Evolutionary conservation across 1,140 invertebrate species (phyloP), one percentile per base, ranked within the genome.

Genomic region (Drosophila pectinifera): DNA sequence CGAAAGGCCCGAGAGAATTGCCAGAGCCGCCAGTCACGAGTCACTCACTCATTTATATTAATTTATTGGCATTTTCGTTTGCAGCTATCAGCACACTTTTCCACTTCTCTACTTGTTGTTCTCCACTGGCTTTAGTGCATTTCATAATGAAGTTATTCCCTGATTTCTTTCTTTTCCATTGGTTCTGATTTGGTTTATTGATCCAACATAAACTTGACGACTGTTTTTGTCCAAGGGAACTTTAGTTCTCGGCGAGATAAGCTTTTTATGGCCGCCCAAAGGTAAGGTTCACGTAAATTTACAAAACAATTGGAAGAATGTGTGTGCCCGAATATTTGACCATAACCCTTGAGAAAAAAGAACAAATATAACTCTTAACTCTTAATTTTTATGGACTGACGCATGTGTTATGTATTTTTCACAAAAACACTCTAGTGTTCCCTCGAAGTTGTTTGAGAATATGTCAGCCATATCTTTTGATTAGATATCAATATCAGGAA

Each of bases 31-130:
- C 39, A 80, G 82, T 85, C 82, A 85, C 82, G 82, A 85, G 82
- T 83, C 75, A 78, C 75, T 83, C 75, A 78, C 75, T 88, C 83
- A 83, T 83, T 86, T 88, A 83, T 83, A 88, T 88, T 88, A 88
- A 88, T 86, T 86, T 88, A 86, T 86, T 86, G 83, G 76, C 84
- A 79, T 83, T 86, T 51, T 78, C 45, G 64, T 63, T 79, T 57
- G 46, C 46, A 84, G 62, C 77, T 84, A 85, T 85, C 82, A 81
- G 73, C 46, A 36, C 41, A 73, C 45, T 57, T 39, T 56, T 70
- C 49, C 55, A 38, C 41, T 42, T 65, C 42, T 67, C 62, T 43
- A 64, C 65, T 79, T 73, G 45, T 68, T 58, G 22, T 38, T 56
- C 45, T 28, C 51, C 55, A 16, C n/a, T 59, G 59, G 39, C 36